A percentile compares a stretch with the other conserved stretches of the same genome.
phyloP scores from a whole-genome alignment of 2,888 invertebrate species.

The Troilus luridus region DNA sequence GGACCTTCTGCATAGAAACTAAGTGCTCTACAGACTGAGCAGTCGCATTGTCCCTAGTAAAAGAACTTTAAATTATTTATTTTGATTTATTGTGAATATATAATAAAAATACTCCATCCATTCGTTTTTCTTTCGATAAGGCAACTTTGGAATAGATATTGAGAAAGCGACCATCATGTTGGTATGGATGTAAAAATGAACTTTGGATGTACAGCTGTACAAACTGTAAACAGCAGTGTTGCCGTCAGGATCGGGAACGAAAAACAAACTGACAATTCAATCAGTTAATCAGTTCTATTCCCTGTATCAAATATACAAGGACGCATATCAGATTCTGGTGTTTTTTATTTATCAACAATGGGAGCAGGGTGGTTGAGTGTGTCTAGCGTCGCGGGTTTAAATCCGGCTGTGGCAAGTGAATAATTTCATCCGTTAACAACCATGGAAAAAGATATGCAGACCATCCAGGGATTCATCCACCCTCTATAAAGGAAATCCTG shows the following conservation, averaged over 20 bases:
- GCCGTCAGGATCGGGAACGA: background rate
- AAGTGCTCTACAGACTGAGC: no score
- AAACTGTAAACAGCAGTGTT: constrained; percentile 2
- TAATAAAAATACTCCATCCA: background rate
- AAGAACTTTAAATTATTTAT: no score
- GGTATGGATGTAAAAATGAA: background rate
- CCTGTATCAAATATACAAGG: background rate
- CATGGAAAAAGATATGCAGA: no score
- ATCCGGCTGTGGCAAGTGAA: no score
- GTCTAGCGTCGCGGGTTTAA: no score
- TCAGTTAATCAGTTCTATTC: background rate
- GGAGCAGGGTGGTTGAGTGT: no score
- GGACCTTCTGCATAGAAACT: no score
- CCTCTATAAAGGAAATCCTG: no score
- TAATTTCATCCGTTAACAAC: no score
- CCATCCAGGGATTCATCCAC: no score
- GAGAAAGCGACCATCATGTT: background rate
- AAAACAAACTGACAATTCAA: background rate
- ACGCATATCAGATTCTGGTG: background rate
- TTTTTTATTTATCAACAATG: background rate
- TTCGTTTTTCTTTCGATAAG: background rate
- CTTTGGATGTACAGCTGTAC: background rate
- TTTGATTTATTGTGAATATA: no score
- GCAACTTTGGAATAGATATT: background rate
- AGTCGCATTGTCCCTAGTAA: no score